These are phyloP conservation scores for Coccyzus lansbergi DNA, from an alignment of 2,797 vertebrate genomes.

Conservation along the genomic window DNA sequence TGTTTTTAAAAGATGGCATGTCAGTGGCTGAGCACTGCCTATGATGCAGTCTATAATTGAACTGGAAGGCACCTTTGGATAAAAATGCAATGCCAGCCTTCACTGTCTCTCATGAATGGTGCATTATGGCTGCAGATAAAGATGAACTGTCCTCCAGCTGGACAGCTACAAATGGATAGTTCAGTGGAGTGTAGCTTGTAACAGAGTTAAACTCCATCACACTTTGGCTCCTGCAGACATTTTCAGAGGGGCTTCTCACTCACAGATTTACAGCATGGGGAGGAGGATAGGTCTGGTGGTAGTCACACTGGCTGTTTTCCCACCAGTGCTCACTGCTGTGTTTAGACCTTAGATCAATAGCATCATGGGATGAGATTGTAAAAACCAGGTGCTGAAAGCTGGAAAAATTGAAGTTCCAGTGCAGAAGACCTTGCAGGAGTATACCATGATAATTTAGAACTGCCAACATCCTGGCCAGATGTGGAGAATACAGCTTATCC, in stretches of 20 bases:
- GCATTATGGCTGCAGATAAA: background rate
- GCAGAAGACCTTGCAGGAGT: background rate
- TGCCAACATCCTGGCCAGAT: background rate
- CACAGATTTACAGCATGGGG: background rate
- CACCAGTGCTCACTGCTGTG: background rate
- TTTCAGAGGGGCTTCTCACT: background rate
- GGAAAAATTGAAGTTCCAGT: background rate
- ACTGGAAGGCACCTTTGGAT: background rate
- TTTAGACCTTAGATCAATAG: background rate
- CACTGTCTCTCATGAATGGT: background rate
- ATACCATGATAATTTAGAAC: background rate
- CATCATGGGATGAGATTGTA: background rate
- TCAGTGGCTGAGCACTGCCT: background rate
- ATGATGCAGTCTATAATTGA: background rate
- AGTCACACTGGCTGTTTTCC: background rate
- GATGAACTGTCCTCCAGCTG: background rate
- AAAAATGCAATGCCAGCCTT: background rate
- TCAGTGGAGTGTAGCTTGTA: background rate
- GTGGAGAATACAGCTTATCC: background rate
- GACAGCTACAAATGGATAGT: fast-evolving
- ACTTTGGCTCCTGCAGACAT: background rate
- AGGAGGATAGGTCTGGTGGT: background rate
- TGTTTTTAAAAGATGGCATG: background rate
- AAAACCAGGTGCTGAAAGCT: background rate
- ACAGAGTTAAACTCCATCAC: background rate